A percentile compares a stretch with the other conserved stretches of the same genome.
Evolutionary conservation across 2,113 vertebrate genomes (phyloP).

Genomic region (Boulengeromyrus knoepffleri): DNA sequence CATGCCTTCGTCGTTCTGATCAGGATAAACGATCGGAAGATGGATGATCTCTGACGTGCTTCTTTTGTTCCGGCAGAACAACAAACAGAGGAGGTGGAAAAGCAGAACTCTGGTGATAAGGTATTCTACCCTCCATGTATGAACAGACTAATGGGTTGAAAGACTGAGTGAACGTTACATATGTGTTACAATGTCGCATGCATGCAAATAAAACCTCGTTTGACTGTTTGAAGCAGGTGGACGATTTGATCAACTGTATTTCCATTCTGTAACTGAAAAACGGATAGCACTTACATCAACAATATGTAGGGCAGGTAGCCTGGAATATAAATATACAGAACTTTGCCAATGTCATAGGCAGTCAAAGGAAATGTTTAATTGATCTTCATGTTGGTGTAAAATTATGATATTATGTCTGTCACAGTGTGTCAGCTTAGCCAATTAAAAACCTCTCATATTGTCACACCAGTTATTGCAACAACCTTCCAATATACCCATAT

Average conservation of each 20-base stretch:
- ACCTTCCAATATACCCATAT: neutral
- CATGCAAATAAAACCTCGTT: neutral
- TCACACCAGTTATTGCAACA: neutral
- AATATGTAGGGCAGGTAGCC: neutral
- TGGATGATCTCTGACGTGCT: neutral
- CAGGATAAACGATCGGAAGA: neutral
- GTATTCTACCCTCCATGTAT: constrained; percentile 21
- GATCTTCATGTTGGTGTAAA: neutral
- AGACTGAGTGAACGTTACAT: neutral
- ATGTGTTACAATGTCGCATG: neutral
- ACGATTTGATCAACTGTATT: neutral
- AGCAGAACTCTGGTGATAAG: constrained; percentile 27
- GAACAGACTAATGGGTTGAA: neutral
- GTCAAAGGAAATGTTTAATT: neutral
- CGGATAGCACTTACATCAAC: neutral
- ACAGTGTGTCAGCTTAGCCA: neutral
- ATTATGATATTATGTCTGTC: neutral
- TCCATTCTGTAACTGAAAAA: neutral
- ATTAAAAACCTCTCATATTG: neutral
- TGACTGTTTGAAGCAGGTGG: neutral
- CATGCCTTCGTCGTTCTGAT: neutral
- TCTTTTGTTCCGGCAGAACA: constrained; percentile 28
- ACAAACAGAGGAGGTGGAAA: constrained; percentile 22
- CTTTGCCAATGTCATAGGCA: neutral
- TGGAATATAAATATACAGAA: neutral